Base-by-base conservation (phyloP, 2,113 vertebrate genomes). In the Ictalurus punctatus region DNA sequence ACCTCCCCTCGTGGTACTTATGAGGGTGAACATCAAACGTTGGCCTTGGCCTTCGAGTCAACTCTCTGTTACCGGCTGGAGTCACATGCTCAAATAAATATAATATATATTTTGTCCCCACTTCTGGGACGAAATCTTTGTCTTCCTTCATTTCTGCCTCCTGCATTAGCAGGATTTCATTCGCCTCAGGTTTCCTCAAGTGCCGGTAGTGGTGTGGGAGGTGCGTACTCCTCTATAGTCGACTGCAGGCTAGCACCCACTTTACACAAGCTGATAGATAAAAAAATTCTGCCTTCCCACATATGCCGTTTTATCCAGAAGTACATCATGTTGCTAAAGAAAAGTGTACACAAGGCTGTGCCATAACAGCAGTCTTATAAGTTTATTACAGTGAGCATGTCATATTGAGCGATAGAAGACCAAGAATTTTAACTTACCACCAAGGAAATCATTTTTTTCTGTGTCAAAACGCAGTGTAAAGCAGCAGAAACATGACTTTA, bases 261-360 rank as follows among this genome's bases (percentile, higher is more conserved):
- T 40, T 74, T 74, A 74, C 34, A 74, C 71, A 74, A 74, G 71
- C 4, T 17, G 67, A 74, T 12, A 37, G 30, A 73, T 34, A 19
- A 76, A 52, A 48, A 78, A 78, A 48, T 13, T 10, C 74, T 30
- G 6, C 48, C 78, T 30, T 80, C 27, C 48, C 5, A 80, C 48
- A 54, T 17, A n/a, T 30, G 27, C 2, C 6, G 14, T 30, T 81
- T 81, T 56, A 30, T 2, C 78, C 23, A 52, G 10, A 27, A 48
- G 7, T 19, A 56, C 52, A 30, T 79, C 48, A 79, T 54, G 44
- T 52, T 52, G 12, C 52, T 30, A 16, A 56, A 56, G 13, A 54
- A 81, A 81, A 56, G 23, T 82, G 59, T 37, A 82, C 80, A 59
- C 12, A 80, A 80, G 78, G 78, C 78, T 59, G n/a, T 30, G 48